phyloP scores from a whole-genome alignment of 1,140 invertebrate species.

The Psilanteris sp. region DNA sequence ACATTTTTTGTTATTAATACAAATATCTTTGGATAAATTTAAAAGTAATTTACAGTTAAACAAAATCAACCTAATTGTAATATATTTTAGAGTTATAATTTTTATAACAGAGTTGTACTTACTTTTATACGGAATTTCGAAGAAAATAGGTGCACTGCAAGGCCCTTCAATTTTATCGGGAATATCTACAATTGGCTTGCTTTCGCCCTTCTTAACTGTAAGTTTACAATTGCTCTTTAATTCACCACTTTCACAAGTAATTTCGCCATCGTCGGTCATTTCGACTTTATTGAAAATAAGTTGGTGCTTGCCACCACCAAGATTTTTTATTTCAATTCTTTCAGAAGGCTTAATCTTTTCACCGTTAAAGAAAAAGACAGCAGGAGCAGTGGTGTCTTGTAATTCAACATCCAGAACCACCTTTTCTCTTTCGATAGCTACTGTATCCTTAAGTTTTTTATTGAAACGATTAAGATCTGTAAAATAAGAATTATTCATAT shows the following conservation, averaged over 20 bases:
- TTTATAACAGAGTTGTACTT: no score
- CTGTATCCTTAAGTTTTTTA: constrained; percentile 97
- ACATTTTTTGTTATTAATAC: no score
- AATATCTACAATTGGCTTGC: constrained; percentile 89
- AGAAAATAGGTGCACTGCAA: constrained; percentile 87
- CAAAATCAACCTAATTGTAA: no score
- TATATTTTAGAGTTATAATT: no score
- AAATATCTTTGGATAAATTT: no score
- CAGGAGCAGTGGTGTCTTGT: constrained; percentile 95
- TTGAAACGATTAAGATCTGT: constrained; percentile 96
- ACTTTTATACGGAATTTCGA: constrained; percentile 96
- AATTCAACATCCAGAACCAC: constrained; percentile 94
- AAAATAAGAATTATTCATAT: constrained; percentile 8
- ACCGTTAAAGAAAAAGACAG: constrained; percentile 97
- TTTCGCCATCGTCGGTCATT: constrained; percentile 91
- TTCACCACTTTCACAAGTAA: constrained; percentile 90
- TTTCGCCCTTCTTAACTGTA: constrained; percentile 91
- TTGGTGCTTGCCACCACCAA: constrained; percentile 95
- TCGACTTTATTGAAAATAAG: constrained; percentile 91
- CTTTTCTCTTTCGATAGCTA: constrained; percentile 93
- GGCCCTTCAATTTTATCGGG: constrained; percentile 90
- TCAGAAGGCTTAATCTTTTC: constrained; percentile 89
- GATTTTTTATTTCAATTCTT: constrained; percentile 92
- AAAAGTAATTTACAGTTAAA: no score
- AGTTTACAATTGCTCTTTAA: constrained; percentile 89